A percentile compares a stretch with the other conserved stretches of the same genome.
Evolutionary conservation across 2,888 invertebrate species (phyloP).

Genomic region (Drosophila mulleri): DNA sequence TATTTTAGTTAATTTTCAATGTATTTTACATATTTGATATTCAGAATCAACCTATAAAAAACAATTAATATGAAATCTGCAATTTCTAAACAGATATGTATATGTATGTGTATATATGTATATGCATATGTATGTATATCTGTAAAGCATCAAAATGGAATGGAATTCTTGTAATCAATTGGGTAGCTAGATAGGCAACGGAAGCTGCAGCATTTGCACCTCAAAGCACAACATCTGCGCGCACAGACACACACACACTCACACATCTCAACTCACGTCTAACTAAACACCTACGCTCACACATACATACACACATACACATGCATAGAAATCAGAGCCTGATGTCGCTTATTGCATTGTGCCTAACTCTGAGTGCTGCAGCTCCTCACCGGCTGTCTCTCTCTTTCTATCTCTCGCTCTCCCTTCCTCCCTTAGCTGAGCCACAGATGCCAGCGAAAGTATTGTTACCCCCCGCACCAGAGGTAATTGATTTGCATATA

Average conservation of each 20-base stretch:
- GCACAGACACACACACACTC: not conserved
- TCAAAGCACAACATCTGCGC: not conserved
- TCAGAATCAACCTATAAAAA: too few relatives aligned
- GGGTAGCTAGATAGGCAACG: not conserved
- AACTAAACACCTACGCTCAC: not conserved
- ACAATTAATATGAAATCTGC: too few relatives aligned
- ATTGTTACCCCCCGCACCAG: conserved; percentile 1
- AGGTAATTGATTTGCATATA: conserved; percentile 78
- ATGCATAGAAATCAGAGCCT: not conserved
- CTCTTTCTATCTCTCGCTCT: not conserved
- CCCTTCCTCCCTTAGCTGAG: not conserved
- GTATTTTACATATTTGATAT: too few relatives aligned
- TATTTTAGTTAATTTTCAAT: too few relatives aligned
- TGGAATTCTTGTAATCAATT: too few relatives aligned
- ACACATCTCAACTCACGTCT: not conserved
- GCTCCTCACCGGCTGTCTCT: too few relatives aligned
- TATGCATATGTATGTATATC: too few relatives aligned
- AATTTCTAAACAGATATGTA: too few relatives aligned
- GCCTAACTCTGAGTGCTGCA: conserved; percentile 12
- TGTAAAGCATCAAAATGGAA: too few relatives aligned
- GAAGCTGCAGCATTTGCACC: not conserved
- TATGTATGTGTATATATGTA: too few relatives aligned
- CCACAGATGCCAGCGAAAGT: conserved; percentile 15
- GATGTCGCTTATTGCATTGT: conserved; percentile 41
- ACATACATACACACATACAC: not conserved